Evolutionary conservation across 1,140 invertebrate species (phyloP).

Genomic region (Penaeus indicus): DNA sequence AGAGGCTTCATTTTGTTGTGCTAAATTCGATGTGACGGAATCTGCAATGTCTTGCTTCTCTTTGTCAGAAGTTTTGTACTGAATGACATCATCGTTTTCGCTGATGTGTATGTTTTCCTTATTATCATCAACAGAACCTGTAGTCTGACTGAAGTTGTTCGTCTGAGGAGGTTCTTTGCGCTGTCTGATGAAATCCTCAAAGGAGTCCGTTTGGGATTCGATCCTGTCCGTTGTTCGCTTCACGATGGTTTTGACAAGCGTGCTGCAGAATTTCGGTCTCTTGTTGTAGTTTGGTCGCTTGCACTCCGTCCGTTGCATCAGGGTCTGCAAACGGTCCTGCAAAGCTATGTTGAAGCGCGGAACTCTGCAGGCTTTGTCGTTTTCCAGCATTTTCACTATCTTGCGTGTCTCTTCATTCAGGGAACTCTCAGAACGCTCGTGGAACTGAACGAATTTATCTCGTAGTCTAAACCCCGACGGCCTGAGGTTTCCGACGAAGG

Average conservation of each 20-base stretch:
- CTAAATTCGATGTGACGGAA: too few species aligned
- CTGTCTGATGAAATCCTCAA: conserved; percentile 19
- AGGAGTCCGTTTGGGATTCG: conserved; percentile 1
- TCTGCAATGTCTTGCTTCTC: too few species aligned
- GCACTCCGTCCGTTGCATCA: conserved; percentile 12
- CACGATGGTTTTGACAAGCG: conserved; percentile 41
- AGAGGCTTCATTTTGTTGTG: too few species aligned
- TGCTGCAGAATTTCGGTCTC: conserved; percentile 45
- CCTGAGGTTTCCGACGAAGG: not conserved
- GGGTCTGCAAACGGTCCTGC: conserved; percentile 40
- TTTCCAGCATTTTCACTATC: conserved; percentile 48
- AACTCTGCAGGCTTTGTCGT: conserved; percentile 39
- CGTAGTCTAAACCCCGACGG: not conserved
- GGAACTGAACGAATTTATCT: conserved; percentile 2
- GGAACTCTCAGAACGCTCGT: not conserved
- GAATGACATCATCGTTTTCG: too few species aligned
- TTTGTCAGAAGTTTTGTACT: too few species aligned
- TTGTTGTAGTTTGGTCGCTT: conserved; percentile 35
- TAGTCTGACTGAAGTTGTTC: not conserved
- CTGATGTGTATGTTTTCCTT: too few species aligned
- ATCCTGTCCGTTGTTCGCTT: conserved; percentile 22
- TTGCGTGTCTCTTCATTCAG: conserved; percentile 44
- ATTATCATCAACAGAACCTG: not conserved
- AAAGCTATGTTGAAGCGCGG: conserved; percentile 37
- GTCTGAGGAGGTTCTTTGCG: not conserved